A percentile compares a stretch with the other conserved stretches of the same genome.
Evolutionary conservation across 2,797 vertebrate species (phyloP).

Genomic region (Catostomus latipinnis): DNA sequence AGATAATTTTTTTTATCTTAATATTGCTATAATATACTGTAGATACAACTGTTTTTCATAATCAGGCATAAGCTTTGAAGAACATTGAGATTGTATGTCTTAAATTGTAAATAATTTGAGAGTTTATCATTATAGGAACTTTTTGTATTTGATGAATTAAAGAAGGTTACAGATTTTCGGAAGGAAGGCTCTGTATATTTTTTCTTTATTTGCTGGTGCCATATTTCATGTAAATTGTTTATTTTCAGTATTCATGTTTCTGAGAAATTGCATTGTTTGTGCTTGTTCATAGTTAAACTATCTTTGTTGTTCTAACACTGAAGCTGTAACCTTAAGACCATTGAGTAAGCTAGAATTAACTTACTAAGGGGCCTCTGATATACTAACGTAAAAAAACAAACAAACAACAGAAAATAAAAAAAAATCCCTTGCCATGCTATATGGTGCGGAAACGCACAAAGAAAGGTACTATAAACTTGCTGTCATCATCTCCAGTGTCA

Average conservation of each 20-base stretch:
- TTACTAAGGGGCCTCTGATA: constrained; percentile 22
- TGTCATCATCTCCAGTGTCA: constrained; percentile 4
- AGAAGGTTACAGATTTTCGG: constrained; percentile 19
- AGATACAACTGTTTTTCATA: constrained; percentile 10
- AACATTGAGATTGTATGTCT: constrained; percentile 29
- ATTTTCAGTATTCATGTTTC: constrained; percentile 40
- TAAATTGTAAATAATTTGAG: constrained; percentile 27
- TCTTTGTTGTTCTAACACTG: background rate
- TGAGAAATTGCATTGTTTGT: constrained; percentile 29
- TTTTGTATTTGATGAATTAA: constrained; percentile 5
- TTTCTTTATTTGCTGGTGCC: constrained; percentile 58
- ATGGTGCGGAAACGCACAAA: constrained; percentile 3
- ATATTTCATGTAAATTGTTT: constrained; percentile 51
- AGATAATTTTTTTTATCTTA: background rate
- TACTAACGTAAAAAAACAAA: constrained; percentile 27
- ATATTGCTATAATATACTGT: constrained; percentile 9
- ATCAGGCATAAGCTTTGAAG: constrained; percentile 47
- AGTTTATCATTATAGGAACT: constrained; percentile 30
- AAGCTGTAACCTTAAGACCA: constrained; percentile 41
- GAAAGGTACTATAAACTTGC: constrained; percentile 2
- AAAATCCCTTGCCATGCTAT: background rate
- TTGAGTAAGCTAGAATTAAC: constrained; percentile 41
- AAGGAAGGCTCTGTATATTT: constrained; percentile 33
- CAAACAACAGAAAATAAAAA: background rate
- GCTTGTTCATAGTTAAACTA: constrained; percentile 18